Percentiles rank a stretch among this genome's conserved stretches.
Conservation (phyloP, 1,140 invertebrate genomes). For the Penaeus japonicus region DNA sequence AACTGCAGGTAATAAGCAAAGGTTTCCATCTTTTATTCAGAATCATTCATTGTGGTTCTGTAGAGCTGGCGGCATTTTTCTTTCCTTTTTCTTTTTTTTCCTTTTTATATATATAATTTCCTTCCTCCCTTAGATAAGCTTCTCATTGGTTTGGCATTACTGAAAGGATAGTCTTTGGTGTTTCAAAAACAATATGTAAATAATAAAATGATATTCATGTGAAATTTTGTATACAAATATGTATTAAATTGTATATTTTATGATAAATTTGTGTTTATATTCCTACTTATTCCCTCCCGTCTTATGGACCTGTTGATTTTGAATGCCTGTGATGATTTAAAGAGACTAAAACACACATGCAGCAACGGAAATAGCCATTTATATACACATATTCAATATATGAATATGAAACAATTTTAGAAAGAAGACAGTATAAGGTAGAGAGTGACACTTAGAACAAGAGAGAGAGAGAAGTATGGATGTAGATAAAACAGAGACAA, state of each 20-base stretch:
- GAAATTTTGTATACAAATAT: slow-evolving; percentile 49
- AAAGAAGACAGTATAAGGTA: not conserved
- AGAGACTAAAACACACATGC: not conserved
- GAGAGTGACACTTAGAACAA: not conserved
- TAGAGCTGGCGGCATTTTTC: no score
- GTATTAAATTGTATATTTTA: slow-evolving; percentile 51
- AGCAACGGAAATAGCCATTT: not conserved
- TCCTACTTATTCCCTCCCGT: not conserved
- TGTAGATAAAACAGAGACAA: no score
- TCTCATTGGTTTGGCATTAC: not conserved
- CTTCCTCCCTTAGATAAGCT: no score
- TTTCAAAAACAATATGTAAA: slow-evolving; percentile 35
- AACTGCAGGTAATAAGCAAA: no score
- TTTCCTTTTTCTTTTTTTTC: not conserved
- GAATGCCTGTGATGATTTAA: not conserved
- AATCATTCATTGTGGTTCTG: no score
- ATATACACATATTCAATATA: not conserved
- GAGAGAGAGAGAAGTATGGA: not conserved
- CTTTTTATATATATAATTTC: not conserved
- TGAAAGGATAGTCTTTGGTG: slow-evolving; percentile 16
- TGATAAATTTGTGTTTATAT: not conserved
- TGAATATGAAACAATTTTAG: not conserved
- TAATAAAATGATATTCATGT: slow-evolving; percentile 39
- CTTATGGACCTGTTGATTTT: not conserved
- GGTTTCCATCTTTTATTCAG: no score